A percentile compares a stretch with the other conserved stretches of the same genome.
phyloP scores from a whole-genome alignment of 35 echinoderm and acorn worm genomes.

The Nesometra sesokonis region DNA sequence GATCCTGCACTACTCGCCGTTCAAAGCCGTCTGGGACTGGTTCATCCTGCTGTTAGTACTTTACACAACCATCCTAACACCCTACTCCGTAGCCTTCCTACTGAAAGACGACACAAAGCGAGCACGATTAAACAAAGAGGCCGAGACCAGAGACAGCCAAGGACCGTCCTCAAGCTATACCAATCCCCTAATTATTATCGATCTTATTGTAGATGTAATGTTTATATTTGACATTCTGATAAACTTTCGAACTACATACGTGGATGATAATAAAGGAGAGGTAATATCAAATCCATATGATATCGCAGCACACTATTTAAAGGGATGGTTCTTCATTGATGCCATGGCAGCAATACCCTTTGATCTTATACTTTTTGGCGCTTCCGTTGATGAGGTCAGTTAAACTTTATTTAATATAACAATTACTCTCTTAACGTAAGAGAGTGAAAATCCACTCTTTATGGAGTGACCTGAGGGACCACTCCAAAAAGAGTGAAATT shows the following conservation, averaged over 20 bases:
- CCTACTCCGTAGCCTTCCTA: slow-evolving; percentile 87
- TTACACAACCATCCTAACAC: slow-evolving; percentile 95
- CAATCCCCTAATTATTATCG: slow-evolving; percentile 81
- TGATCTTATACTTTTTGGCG: slow-evolving; percentile 79
- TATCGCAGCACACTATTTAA: slow-evolving; percentile 87
- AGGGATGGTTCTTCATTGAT: slow-evolving; percentile 96
- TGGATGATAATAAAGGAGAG: slow-evolving; percentile 79
- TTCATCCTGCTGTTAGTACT: slow-evolving; percentile 80
- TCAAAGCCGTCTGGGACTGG: slow-evolving; percentile 99
- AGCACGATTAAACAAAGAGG: slow-evolving; percentile 73
- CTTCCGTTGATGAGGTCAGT: slow-evolving; percentile 74
- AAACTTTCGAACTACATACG: slow-evolving; percentile 88
- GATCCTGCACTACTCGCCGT: slow-evolving; percentile 96
- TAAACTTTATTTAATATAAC: neutral
- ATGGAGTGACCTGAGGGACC: too few relatives aligned
- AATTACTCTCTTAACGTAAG: too few relatives aligned
- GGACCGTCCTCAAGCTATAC: slow-evolving; percentile 59
- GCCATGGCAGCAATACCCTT: slow-evolving; percentile 83
- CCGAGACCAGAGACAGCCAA: slow-evolving; percentile 55
- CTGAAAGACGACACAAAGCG: slow-evolving; percentile 47
- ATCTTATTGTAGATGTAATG: slow-evolving; percentile 92
- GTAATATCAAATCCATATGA: slow-evolving; percentile 75
- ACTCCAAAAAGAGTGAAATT: too few relatives aligned
- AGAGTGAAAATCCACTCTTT: too few relatives aligned
- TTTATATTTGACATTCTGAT: slow-evolving; percentile 97